phyloP scores from a whole-genome alignment of 2,888 invertebrate genomes.

The Andrena bicolor region DNA sequence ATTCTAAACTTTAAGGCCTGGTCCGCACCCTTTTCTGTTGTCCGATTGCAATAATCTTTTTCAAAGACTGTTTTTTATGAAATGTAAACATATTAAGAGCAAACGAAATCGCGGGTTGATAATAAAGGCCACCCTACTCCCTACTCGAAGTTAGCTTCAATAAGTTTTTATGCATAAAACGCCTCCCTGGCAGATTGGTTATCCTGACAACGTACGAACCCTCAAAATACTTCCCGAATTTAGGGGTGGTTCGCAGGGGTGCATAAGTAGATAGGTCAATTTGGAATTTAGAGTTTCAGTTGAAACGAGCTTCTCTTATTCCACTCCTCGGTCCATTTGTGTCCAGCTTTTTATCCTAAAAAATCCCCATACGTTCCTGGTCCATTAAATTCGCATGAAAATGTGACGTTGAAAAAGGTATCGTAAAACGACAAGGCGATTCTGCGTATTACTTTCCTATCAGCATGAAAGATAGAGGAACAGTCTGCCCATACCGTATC shows the following conservation, averaged over 20 bases:
- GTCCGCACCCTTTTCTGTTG: too few species aligned
- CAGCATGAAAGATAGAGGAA: slow-evolving; percentile 7
- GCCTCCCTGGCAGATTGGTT: slow-evolving; percentile 7
- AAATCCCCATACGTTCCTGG: too few species aligned
- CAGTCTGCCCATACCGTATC: neutral
- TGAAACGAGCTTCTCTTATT: neutral
- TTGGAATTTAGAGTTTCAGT: neutral
- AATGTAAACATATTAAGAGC: too few species aligned
- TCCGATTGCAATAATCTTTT: too few species aligned
- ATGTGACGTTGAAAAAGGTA: too few species aligned
- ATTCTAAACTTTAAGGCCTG: too few species aligned
- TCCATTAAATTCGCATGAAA: too few species aligned
- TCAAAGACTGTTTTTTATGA: too few species aligned
- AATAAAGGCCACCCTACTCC: neutral
- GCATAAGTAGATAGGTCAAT: slow-evolving; percentile 18
- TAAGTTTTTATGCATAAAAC: slow-evolving; percentile 9
- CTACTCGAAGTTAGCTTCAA: neutral
- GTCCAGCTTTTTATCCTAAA: too few species aligned
- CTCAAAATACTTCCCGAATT: neutral
- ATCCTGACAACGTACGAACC: slow-evolving; percentile 10
- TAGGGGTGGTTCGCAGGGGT: slow-evolving; percentile 12
- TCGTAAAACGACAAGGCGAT: too few species aligned
- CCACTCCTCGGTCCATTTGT: neutral
- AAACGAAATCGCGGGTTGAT: too few species aligned
- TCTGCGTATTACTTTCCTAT: too few species aligned